A percentile compares a stretch with the other conserved stretches of the same genome.
Conservation (phyloP, 2,797 vertebrate species). For the Lacerta bilineata region DNA sequence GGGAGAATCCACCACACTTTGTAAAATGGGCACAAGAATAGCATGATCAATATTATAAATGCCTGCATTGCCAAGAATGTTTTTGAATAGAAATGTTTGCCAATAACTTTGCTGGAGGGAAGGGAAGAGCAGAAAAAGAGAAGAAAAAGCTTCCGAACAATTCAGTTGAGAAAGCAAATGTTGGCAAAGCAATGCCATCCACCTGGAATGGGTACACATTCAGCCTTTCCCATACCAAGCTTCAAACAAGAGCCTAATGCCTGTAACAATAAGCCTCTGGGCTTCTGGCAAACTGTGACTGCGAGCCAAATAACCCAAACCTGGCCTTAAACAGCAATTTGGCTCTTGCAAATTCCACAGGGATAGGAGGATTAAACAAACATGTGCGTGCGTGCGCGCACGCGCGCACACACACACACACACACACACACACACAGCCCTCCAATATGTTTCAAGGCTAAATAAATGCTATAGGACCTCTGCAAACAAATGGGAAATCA, state of each 20-base stretch:
- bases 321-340: neutral
- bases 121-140: neutral
- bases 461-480: neutral
- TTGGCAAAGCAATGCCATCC: too few species aligned
- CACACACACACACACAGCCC: neutral
- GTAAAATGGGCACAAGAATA: neutral
- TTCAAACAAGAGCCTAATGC: neutral
- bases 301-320: neutral
- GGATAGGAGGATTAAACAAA: neutral
- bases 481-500: neutral
- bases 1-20: neutral
- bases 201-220: too few species aligned
- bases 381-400: rapidly evolving
- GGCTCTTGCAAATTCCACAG: neutral
- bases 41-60: neutral
- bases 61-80: neutral
- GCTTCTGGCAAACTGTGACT: neutral
- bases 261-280: neutral
- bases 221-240: too few species aligned
- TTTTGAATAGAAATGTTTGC: neutral
- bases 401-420: neutral
- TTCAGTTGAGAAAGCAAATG: too few species aligned
- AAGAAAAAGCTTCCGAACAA: too few species aligned
- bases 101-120: neutral
- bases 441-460: neutral